Conservation (phyloP, 2,797 vertebrate species). For the Gymnothorax reevesii region DNA sequence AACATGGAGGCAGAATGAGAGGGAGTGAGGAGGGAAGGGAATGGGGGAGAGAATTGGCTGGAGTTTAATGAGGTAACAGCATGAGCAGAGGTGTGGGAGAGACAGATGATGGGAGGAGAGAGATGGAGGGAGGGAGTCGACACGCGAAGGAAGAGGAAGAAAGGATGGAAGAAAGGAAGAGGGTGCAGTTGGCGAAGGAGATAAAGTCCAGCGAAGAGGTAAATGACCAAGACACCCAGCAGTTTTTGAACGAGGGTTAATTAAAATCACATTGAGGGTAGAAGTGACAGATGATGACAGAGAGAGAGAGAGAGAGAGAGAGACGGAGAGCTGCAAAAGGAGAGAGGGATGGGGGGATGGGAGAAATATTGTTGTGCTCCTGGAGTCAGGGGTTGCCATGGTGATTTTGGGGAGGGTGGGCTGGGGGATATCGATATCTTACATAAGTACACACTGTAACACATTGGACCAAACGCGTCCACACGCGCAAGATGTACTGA, state of each 20-base stretch:
- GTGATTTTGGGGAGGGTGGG: conserved; percentile 20
- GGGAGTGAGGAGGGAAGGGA: background rate
- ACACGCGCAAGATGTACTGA: background rate
- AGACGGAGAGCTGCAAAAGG: conserved; percentile 2
- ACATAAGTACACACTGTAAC: background rate
- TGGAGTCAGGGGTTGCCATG: conserved; percentile 36
- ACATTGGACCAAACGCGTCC: conserved; percentile 1
- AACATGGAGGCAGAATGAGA: background rate
- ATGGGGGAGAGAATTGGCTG: conserved; percentile 36
- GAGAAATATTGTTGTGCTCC: conserved; percentile 32
- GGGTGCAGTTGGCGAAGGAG: background rate
- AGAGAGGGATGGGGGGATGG: conserved; percentile 30
- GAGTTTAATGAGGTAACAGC: background rate
- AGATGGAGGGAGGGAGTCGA: background rate
- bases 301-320: conserved; percentile 8
- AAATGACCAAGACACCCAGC: background rate
- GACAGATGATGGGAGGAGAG: background rate
- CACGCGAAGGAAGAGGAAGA: too few relatives aligned
- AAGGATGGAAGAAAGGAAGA: background rate
- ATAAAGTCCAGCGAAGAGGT: background rate
- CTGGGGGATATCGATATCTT: conserved; percentile 23
- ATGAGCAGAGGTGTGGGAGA: background rate
- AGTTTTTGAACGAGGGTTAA: background rate
- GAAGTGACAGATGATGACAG: background rate
- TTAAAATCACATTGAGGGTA: background rate